Conservation (phyloP, 35 echinoderm and acorn worm species). For the Amphiura filiformis region DNA sequence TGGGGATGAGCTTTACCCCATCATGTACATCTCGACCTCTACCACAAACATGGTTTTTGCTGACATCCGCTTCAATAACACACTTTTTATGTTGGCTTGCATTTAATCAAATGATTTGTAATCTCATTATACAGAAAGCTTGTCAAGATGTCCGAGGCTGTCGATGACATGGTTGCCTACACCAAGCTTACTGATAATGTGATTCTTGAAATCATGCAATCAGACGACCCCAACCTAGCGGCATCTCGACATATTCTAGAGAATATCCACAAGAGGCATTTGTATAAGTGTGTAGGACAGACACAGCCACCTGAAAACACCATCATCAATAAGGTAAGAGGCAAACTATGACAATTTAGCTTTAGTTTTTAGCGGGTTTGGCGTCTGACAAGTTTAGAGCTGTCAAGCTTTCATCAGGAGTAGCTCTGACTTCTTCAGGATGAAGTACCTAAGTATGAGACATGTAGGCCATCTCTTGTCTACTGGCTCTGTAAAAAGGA, state of each 20-base stretch:
- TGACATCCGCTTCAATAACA: no score
- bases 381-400: no score
- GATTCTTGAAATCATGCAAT: constrained; percentile 48
- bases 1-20: no score
- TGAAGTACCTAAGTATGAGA: no score
- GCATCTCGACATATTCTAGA: constrained; percentile 51
- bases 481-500: neutral
- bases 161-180: constrained; percentile 95
- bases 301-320: constrained; percentile 44
- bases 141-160: constrained; percentile 75
- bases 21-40: no score
- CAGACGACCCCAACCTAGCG: constrained; percentile 26
- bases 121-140: no score
- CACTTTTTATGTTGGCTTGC: no score
- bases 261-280: constrained; percentile 59
- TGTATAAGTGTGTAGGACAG: constrained; percentile 87
- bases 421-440: no score
- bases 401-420: no score
- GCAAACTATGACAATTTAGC: neutral
- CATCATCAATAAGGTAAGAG: neutral
- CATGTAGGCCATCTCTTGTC: no score
- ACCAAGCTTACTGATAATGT: constrained; percentile 75
- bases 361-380: neutral
- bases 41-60: no score
- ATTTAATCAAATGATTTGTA: no score